A percentile compares a stretch with the other conserved stretches of the same genome.
Conservation (phyloP, 2,797 vertebrate species). For the Pteronotus mesoamericanus region DNA sequence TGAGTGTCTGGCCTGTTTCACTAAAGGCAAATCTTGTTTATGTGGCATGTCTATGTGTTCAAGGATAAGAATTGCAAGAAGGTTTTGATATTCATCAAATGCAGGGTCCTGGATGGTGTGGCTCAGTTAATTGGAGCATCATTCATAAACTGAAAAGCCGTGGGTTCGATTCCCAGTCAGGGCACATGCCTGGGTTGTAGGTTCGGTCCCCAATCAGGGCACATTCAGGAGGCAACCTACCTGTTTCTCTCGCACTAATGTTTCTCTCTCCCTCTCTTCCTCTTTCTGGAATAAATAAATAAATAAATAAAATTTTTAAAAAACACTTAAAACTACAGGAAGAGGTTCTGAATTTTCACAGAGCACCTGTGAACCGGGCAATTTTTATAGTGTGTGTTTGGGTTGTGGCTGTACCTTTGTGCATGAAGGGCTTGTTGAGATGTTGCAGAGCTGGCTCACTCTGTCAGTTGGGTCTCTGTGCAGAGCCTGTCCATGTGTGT, state of each 20-base stretch:
- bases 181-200: neutral
- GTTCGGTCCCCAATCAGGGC: no score
- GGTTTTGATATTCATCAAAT: neutral
- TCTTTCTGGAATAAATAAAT: no score
- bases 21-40: neutral
- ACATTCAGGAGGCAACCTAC: no score
- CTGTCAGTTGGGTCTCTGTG: accelerated
- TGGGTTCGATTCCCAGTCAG: neutral
- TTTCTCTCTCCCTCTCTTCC: no score
- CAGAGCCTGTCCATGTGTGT: accelerated
- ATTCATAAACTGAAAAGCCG: neutral
- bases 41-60: neutral
- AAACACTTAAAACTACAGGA: no score
- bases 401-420: neutral
- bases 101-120: neutral
- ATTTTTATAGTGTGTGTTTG: accelerated
- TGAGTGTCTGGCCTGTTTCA: neutral
- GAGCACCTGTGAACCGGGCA: accelerated
- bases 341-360: neutral
- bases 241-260: no score
- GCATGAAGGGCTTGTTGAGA: neutral
- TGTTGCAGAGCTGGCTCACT: neutral
- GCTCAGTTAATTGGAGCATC: neutral
- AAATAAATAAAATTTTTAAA: no score
- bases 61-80: neutral